Base-by-base conservation (phyloP, 1,140 invertebrate species). In the Diploscapter pachys region DNA sequence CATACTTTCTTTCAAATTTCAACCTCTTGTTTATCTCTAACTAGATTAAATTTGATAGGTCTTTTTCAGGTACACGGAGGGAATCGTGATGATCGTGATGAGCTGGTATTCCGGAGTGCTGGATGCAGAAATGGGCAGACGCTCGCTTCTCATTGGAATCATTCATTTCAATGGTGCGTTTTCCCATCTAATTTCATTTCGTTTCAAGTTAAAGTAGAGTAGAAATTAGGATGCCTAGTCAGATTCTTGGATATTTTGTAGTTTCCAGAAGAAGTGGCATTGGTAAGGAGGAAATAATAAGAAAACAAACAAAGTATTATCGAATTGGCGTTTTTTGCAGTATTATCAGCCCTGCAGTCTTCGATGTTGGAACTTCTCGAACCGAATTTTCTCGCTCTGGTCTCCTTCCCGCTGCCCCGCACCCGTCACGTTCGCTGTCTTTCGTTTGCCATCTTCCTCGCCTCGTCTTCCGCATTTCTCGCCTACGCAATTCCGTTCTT, bases 401-500 rank as follows among this genome's bases (percentile, higher is more conserved):
- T 87, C 86, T 93, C 92, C 1, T 94, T 11, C 91, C 91, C 81
- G 94, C 93, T 88, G 93, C 92, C 3, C 91, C 90, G 91, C 3
- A 90, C 92, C 78, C 89, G 91, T 63, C 93, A 96, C 85, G 80
- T 92, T 2, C 87, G 93, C 70, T 93, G 93, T 0, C 87, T 97
- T 0, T 86, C 89, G 0, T 92, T 96, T 0, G 93, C 93, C 83
- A 88, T 89, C 2, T 92, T 94, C 79, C 89, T 96, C 0, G 91
- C 95, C 63, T 84, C 92, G 31, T 91, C 93, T 80, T 93, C 94
- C 0, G 87, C 92, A 8, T 89, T 95, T 54, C 88, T 96, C 48
- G 89, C 90, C 6, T 92, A 92, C 79, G 87, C 94, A 3, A 96
- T 95, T 91, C 90, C 91, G 0, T 90, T 92, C 69, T 93, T 94